Evolutionary conservation across 2,797 vertebrate species (phyloP).

Genomic region (Chelonia mydas): DNA sequence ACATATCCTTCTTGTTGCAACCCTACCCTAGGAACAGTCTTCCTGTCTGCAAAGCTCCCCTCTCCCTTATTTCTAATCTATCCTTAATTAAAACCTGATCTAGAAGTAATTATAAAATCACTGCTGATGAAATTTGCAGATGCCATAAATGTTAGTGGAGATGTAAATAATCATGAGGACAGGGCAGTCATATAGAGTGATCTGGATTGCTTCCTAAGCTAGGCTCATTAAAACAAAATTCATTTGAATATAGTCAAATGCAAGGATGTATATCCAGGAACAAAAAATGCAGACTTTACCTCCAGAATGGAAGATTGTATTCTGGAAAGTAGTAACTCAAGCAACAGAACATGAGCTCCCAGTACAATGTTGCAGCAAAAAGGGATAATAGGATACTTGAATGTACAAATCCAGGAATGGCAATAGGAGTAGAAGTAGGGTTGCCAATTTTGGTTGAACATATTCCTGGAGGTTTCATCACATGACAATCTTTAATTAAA

Average conservation of each 20-base stretch:
- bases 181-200: neutral
- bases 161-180: rapidly evolving
- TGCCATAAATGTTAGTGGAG: neutral
- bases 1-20: neutral
- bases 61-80: neutral
- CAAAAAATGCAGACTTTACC: neutral
- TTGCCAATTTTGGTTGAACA: too few species aligned
- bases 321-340: slow-evolving; percentile 13
- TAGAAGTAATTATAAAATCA: neutral
- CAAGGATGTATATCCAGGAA: neutral
- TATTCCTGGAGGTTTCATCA: too few species aligned
- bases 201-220: neutral
- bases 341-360: neutral
- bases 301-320: neutral
- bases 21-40: neutral
- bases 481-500: too few species aligned
- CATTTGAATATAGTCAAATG: neutral
- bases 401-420: neutral
- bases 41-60: neutral
- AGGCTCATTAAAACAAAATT: neutral
- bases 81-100: neutral
- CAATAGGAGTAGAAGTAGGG: neutral
- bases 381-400: neutral
- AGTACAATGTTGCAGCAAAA: neutral
- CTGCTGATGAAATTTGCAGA: neutral